Conservation (phyloP, 2,113 vertebrate species). For the Sminthopsis crassicaudata region DNA sequence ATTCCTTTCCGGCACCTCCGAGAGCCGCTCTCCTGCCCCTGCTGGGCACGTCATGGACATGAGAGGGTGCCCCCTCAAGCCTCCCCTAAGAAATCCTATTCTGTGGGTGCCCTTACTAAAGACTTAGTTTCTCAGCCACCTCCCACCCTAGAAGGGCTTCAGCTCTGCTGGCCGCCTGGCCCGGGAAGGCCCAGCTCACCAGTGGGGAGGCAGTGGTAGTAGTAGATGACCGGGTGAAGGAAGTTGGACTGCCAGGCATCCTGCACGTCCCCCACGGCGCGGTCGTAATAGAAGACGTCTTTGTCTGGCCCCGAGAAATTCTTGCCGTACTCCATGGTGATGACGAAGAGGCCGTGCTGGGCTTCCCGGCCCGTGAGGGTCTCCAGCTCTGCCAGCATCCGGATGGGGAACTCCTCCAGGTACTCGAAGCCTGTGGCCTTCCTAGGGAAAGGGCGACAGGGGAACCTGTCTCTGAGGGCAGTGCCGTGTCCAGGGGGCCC, state of each 20-base stretch:
- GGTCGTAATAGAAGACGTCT: slow-evolving; percentile 88
- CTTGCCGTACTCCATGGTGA: slow-evolving; percentile 95
- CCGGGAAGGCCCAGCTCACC: slow-evolving; percentile 81
- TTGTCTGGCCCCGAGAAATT: slow-evolving; percentile 89
- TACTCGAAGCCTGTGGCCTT: slow-evolving; percentile 87
- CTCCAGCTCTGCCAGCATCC: slow-evolving; percentile 90
- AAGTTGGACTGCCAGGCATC: slow-evolving; percentile 97
- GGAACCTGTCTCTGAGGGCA: background rate
- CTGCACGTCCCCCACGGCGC: slow-evolving; percentile 91
- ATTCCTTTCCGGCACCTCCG: no score
- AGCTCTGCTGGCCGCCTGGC: background rate
- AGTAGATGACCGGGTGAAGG: slow-evolving; percentile 97
- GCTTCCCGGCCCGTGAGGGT: slow-evolving; percentile 87
- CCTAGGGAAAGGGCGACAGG: slow-evolving; percentile 67
- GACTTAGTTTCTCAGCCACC: background rate
- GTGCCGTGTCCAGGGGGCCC: rapidly evolving
- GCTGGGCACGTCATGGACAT: rapidly evolving
- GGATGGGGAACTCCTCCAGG: slow-evolving; percentile 93
- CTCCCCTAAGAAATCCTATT: background rate
- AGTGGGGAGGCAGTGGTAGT: slow-evolving; percentile 91
- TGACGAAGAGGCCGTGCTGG: slow-evolving; percentile 88
- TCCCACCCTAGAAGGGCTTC: background rate
- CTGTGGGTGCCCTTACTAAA: background rate
- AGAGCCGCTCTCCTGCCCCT: no score
- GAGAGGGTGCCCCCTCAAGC: background rate